Conservation (phyloP, 1,140 invertebrate genomes). For the Sitophilus oryzae region DNA sequence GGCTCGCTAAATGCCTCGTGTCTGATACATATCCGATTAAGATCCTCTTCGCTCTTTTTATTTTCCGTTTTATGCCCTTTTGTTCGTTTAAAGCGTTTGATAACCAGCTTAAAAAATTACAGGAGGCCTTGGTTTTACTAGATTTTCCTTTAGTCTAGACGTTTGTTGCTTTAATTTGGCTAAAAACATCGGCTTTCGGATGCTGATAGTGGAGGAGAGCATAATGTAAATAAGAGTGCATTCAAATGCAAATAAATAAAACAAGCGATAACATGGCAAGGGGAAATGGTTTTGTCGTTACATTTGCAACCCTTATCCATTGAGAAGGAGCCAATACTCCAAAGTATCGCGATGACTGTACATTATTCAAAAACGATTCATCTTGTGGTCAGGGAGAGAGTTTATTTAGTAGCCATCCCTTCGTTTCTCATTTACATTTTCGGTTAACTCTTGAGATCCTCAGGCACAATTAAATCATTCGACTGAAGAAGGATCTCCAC, state of each 20-base stretch:
- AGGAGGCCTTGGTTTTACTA: too few species aligned
- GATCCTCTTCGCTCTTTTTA: background rate
- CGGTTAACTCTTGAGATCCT: constrained; percentile 21
- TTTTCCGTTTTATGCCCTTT: background rate
- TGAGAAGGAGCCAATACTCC: constrained; percentile 13
- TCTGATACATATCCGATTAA: background rate
- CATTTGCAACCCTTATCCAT: constrained; percentile 20
- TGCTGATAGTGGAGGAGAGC: constrained; percentile 13
- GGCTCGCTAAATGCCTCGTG: too few species aligned
- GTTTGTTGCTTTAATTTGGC: constrained; percentile 15
- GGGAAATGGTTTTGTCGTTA: constrained; percentile 20
- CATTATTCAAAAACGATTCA: constrained; percentile 22
- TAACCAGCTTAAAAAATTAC: too few species aligned
- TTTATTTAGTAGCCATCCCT: constrained; percentile 21
- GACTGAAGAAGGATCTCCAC: constrained; percentile 6
- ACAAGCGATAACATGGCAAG: constrained; percentile 13
- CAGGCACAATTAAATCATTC: constrained; percentile 27
- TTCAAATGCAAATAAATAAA: constrained; percentile 23
- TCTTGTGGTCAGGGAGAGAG: constrained; percentile 21
- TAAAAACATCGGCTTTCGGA: constrained; percentile 13
- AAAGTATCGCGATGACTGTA: constrained; percentile 21
- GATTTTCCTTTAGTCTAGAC: background rate
- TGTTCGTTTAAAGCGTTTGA: too few species aligned
- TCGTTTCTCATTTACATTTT: constrained; percentile 20
- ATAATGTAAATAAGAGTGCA: constrained; percentile 15